Evolutionary conservation across 1,140 invertebrate species (phyloP), one percentile per base, ranked within the genome.

Genomic region (Charaxes varanes): DNA sequence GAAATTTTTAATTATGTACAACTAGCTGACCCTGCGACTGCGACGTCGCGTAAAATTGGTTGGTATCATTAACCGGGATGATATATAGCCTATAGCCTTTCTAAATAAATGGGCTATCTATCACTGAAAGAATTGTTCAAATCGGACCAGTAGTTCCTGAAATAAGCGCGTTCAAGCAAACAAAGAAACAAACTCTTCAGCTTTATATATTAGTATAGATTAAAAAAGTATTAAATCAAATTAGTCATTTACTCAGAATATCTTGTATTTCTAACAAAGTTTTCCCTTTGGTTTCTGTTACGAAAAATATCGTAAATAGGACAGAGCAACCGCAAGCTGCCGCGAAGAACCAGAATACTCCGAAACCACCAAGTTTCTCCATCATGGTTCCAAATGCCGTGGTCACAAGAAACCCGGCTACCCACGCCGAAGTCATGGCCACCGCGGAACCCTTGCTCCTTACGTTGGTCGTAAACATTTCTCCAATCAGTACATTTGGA

Each of bases 241-340:
- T n/a, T n/a, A n/a, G n/a, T 22, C 21, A 22, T 22, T 22, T n/a
- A n/a, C 16, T n/a, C n/a, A 42, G 7, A 27, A 6, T 4, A 2
- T 38, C 7, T 27, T 45, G 43, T 5, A 45, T 88, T 55, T 90
- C 86, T 10, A 85, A 68, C 2, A 88, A 68, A 21, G 82, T 87
- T 50, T 87, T 88, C 2, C 85, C 85, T 46, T 86, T 88, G 1
- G 88, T 90, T 51, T 91, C 89, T 0, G 86, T 85, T 2, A 90
- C 73, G 22, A 88, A 69, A 12, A 85, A 53, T 21, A 81, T 70
- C 4, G 77, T 68, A 37, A 89, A 88, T 1, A 87, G 7, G 0
- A 83, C 68, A n/a, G 86, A 71, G 1, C 86, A 7, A 1, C 34
- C 46, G 17, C 54, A 51, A 3, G 35, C 28, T 1, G 15, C 43